Evolutionary conservation across 2,113 vertebrate species (phyloP).

Genomic region (Calypte anna): DNA sequence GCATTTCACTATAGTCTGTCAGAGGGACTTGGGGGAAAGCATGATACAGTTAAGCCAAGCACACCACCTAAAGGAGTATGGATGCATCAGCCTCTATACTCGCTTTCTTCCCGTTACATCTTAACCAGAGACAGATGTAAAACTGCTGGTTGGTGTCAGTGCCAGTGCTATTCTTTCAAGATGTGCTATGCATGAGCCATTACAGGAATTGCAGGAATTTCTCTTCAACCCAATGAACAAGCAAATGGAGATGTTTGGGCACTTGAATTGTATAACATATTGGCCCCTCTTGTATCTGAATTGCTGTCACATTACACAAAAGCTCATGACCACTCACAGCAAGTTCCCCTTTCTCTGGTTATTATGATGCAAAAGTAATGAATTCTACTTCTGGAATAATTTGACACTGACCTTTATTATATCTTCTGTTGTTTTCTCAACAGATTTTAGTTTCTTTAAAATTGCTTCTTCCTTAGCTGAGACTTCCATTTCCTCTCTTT

Average conservation of each 20-base stretch:
- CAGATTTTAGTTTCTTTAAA: conserved; percentile 88
- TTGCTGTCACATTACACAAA: neutral
- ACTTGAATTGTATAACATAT: neutral
- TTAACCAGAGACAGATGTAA: no score
- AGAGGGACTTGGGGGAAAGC: neutral
- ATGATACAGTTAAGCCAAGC: neutral
- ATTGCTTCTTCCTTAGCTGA: conserved; percentile 87
- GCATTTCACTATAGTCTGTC: neutral
- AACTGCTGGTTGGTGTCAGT: neutral
- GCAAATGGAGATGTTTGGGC: neutral
- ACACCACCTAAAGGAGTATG: neutral
- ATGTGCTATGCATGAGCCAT: neutral
- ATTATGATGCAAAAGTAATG: neutral
- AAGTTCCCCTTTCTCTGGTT: neutral
- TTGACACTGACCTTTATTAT: conserved; percentile 88
- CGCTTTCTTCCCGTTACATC: neutral
- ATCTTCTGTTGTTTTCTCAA: conserved; percentile 91
- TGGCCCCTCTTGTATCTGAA: neutral
- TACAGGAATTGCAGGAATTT: neutral
- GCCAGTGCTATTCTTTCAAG: neutral
- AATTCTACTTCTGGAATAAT: neutral
- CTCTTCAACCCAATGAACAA: neutral
- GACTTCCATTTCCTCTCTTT: conserved; percentile 87
- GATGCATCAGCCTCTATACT: neutral
- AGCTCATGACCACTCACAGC: neutral